Base-by-base conservation (phyloP, 2,888 invertebrate genomes). In the Acrobasis consociella region DNA sequence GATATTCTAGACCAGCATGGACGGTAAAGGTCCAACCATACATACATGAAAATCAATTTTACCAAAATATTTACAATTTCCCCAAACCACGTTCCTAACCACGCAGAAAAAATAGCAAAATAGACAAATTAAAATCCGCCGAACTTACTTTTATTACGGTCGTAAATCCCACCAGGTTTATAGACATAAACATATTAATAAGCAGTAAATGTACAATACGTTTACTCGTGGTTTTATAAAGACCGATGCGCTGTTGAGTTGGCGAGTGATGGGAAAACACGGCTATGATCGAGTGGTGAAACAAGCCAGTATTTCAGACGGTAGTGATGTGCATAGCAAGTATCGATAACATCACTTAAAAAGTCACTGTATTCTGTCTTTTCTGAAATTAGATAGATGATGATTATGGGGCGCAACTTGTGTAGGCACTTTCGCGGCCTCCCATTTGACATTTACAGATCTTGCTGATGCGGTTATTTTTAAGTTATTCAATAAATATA, bases 201-300 rank as follows among this genome's bases (percentile, higher is more conserved):
- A 76, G 80, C 78, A 78, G 84, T 89, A 83, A 88, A 82, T 72
- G 78, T 81, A 83, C 83, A 85, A 86, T 88, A 87, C 46, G 46
- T n/a, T 46, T 89, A 89, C 84, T 74, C 77, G 75, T 67, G 66
- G 78, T 81, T 90, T 91, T 88, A 90, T 90, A 89, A 86, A 91
- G 91, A 91, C 85, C 80, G 81, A 91, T 91, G 86, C 81, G 84
- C 83, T 84, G 84, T 70, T 70, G 66, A 64, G 64, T 63, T 73
- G 81, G 53, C 81, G 90, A 91, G 81, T 87, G 90, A 91, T 85
- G 82, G 81, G 84, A 85, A 85, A 88, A 89, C 89, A 88, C 76
- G 67, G 67, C 74, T 88, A 86, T 89, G 91, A 91, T 89, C 81
- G 90, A 90, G 72, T 71, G 81, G 83, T 87, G 89, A 89, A 85